Base-by-base conservation (phyloP, 2,113 vertebrate species). In the Amphiprion ocellaris region DNA sequence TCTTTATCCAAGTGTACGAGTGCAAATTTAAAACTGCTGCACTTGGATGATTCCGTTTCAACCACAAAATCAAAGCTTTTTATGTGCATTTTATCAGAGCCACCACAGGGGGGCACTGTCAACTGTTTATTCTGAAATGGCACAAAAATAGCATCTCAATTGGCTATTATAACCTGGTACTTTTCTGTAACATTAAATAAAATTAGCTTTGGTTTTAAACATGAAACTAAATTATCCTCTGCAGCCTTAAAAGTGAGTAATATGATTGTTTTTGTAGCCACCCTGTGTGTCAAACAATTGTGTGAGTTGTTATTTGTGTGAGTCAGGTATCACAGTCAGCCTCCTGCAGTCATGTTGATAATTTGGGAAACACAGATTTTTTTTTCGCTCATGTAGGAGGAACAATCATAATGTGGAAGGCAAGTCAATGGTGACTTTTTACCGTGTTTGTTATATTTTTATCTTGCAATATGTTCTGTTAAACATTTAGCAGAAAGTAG, bases 61-160 rank as follows among this genome's bases (percentile, higher is more conserved):
- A 52, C 33, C 61, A 28, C 11, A n/a, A 52, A 71, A 73, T 72
- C 39, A 41, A 33, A 62, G 71, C 37, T 24, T 24, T 53, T 14
- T 47, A 65, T 28, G 23, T 92, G 82, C 69, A 54, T 87, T 86
- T 76, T 55, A 44, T 69, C 50, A 39, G 11, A 90, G 54, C 53
- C 49, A n/a, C 92, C 92, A 93, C 83, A n/a, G 52, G 92, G 86
- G 88, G 88, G 79, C 88, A 80, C 74, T 91, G 70, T 87, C 41
- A 83, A 79, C 87, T 88, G 65, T 79, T 76, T 30, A 86, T 76
- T 81, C 47, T 72, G 59, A 74, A 50, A 58, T 62, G 37, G 41
- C 39, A 64, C 10, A 69, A 28, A 58, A 70, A 74, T 2, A 47
- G 10, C 21, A 79, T 66, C 68, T 68, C 24, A 66, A 10, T 41